These are phyloP conservation scores for Enteromius afrohamiltoni DNA, from an alignment of 2,797 vertebrate genomes.

Conservation along the genomic window DNA sequence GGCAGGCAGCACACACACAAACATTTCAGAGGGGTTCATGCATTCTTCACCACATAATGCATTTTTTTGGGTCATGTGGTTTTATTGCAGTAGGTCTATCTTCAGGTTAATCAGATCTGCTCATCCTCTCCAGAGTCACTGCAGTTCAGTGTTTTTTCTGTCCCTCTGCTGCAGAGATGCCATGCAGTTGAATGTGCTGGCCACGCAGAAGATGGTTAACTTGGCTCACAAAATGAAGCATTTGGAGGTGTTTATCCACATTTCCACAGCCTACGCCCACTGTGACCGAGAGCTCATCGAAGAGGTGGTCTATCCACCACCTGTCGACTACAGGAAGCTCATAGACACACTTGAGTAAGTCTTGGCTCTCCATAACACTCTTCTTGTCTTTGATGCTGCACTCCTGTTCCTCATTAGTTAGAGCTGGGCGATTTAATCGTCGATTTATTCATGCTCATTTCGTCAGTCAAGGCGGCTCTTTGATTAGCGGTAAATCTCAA, in stretches of 20 bases:
- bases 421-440: too few species aligned
- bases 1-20: not conserved
- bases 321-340: slow-evolving; percentile 92
- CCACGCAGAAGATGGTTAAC: slow-evolving; percentile 89
- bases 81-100: not conserved
- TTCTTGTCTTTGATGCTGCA: not conserved
- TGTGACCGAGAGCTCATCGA: slow-evolving; percentile 94
- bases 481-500: too few species aligned
- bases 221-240: slow-evolving; percentile 91
- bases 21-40: not conserved
- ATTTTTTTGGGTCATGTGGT: not conserved
- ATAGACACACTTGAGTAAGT: slow-evolving; percentile 94
- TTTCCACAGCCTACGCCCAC: slow-evolving; percentile 95
- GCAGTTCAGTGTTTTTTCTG: not conserved
- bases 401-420: not conserved
- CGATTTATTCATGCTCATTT: too few species aligned
- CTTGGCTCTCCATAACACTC: not conserved
- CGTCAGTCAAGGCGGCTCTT: too few species aligned
- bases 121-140: not conserved
- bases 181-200: slow-evolving; percentile 93
- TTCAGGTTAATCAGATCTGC: not conserved
- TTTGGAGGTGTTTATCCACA: slow-evolving; percentile 91
- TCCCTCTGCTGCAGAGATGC: slow-evolving; percentile 82
- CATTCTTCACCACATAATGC: not conserved
- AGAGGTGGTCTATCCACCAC: slow-evolving; percentile 91